A percentile compares a stretch with the other conserved stretches of the same genome.
These are phyloP conservation scores for Trochalopteron elliotii DNA, from an alignment of 2,113 vertebrate genomes.

Conservation along the genomic window DNA sequence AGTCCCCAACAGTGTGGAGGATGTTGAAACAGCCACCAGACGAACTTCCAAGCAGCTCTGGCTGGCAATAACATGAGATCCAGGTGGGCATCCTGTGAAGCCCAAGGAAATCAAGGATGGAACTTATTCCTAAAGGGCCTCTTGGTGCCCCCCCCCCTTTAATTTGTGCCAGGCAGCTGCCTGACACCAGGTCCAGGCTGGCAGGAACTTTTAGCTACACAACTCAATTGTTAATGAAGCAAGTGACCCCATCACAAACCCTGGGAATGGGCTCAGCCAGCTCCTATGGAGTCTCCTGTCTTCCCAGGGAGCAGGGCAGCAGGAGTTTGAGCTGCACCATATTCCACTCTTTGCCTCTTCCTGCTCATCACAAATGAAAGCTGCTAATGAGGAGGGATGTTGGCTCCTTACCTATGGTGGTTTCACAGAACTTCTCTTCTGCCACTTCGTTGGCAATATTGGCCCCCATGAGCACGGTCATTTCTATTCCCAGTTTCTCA, in stretches of 20 bases:
- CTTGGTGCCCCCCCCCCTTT: background rate
- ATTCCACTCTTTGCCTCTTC: background rate
- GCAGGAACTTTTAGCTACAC: background rate
- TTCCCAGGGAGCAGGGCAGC: background rate
- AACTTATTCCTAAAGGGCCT: background rate
- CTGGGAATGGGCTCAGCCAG: background rate
- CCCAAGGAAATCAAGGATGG: background rate
- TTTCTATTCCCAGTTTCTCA: constrained; percentile 84
- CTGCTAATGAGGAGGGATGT: background rate
- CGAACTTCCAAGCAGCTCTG: background rate
- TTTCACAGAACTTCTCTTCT: constrained; percentile 96
- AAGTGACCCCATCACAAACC: background rate
- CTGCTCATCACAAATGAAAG: background rate
- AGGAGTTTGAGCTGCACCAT: background rate
- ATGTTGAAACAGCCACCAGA: background rate
- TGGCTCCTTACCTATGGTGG: constrained; percentile 87
- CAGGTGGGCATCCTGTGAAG: background rate
- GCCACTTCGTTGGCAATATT: constrained; percentile 96
- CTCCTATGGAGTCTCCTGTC: background rate
- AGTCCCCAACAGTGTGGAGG: background rate
- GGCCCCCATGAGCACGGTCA: constrained; percentile 95
- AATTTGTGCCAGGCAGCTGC: background rate
- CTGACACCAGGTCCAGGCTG: background rate
- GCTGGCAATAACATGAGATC: background rate
- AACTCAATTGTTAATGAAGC: background rate